Evolutionary conservation across 2,888 invertebrate species (phyloP), one percentile per base, ranked within the genome.

Genomic region (Aphidoletes aphidimyza): DNA sequence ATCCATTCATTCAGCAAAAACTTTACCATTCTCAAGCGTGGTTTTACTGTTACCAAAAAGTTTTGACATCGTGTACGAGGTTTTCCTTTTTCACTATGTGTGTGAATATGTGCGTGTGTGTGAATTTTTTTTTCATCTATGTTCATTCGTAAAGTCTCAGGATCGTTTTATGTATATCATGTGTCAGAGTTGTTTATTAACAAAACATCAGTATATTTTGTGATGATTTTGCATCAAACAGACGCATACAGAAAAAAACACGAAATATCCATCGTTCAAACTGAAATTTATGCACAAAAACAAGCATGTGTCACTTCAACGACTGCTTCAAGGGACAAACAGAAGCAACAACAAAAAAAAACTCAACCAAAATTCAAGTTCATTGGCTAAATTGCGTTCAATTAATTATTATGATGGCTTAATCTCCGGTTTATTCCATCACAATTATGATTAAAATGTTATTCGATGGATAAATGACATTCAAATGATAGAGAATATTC

Each of bases 331-430:
- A n/a, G n/a, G n/a, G n/a, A n/a, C n/a, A n/a, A n/a, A n/a, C n/a
- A n/a, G n/a, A n/a, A n/a, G n/a, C n/a, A n/a, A n/a, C n/a, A 42
- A 42, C 14, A 6, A 42, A 42, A 30, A 34, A 11, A 69, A 69
- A 54, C 54, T 26, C 11, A 30, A 30, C 26, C 34, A 17, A 69
- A 69, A 11, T 69, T 69, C 69, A 69, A 30, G 54, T 26, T 6
- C 17, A 14, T 17, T 22, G 5, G 5, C 5, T 14, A 14, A 14
- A 69, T 11, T 5, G 69, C 30, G 14, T 69, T 30, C 69, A 69
- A 30, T 69, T 30, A 69, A 69, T 69, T 69, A 69, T 69, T 69
- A 69, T 69, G 69, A 69, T 69, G 69, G 14, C 26, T 30, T 69
- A 69, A 69, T 69, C 69, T 69, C 34, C 69, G 34, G n/a, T 69